Evolutionary conservation across 2,113 vertebrate species (phyloP), one percentile per base, ranked within the genome.

Genomic region (Cololabis saira): DNA sequence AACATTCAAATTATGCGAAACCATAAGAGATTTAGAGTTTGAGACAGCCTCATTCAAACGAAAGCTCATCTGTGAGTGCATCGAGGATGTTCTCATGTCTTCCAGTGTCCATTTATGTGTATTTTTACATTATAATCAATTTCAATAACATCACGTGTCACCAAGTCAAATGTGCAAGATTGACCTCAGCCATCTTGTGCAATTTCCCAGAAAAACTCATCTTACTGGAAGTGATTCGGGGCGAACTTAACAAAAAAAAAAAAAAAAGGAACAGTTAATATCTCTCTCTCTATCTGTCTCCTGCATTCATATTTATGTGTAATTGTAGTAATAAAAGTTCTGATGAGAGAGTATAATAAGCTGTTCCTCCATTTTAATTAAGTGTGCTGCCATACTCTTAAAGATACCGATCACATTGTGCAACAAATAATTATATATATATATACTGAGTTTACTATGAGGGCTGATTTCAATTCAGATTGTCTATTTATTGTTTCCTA

Each of bases 211-310:
- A 5, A 49, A 60, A 76, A 15, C 16, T 24, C 3, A 50, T 44
- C 24, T 76, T 59, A 76, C 49, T 61, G 61, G 61, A 68, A 71
- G 24, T 13, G 10, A 51, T 21, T 55, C 11, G 21, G 62, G 17
- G 18, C 15, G n/a, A 48, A 50, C 10, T 14, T 2, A 2, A 58
- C 49, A 18, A 30, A 18, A n/a, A n/a, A 47, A 54, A 61, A 43
- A 16, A 22, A 24, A 5, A 11, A 24, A 18, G 37, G 11, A 62
- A 53, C 13, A 13, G 17, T 47, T 47, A 17, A 1, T 47, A 7
- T 37, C 33, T 1, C 33, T 37, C 6, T 12, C 15, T 18, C 16
- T 27, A 1, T 14, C 33, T 18, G 10, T 21, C 11, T 33, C 21
- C 19, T 14, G 10, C 2, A 40, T 18, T 15, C n/a, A 47, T 47